Conservation (phyloP, 2,888 invertebrate species). For the Willowsia nigromaculata region DNA sequence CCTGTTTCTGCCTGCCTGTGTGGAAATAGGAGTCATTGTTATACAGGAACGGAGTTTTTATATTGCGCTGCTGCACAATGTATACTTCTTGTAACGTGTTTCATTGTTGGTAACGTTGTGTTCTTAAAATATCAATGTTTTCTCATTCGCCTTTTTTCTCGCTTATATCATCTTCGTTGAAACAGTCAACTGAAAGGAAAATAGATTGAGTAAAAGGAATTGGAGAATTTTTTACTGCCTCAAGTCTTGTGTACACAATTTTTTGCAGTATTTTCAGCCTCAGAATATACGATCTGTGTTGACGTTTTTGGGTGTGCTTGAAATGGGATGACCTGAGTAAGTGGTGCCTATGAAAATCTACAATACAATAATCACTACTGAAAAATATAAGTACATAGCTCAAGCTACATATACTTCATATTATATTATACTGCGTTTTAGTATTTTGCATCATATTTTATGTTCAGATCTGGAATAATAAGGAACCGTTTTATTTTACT, state of each 20-base stretch:
- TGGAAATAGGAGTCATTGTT: neutral
- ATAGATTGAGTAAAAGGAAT: constrained; percentile 5
- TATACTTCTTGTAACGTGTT: neutral
- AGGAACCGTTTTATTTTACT: neutral
- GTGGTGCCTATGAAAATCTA: neutral
- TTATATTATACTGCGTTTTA: too few species aligned
- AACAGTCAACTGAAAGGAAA: neutral
- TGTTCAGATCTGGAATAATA: neutral
- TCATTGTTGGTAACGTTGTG: neutral
- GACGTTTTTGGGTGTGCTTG: neutral
- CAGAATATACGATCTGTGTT: neutral
- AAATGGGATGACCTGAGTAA: neutral
- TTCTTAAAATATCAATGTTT: constrained; percentile 7
- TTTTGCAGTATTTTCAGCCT: constrained; percentile 1
- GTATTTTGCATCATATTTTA: neutral
- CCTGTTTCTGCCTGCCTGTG: neutral
- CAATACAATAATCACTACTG: neutral
- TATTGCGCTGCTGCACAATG: neutral
- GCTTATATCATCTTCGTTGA: constrained; percentile 1
- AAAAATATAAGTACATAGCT: neutral
- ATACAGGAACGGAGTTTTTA: neutral
- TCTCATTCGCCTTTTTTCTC: neutral
- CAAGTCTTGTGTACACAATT: constrained; percentile 36
- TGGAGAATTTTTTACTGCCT: constrained; percentile 24
- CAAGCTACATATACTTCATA: neutral